Evolutionary conservation across 2,113 vertebrate species (phyloP), one percentile per base, ranked within the genome.

Genomic region (Notarius quadriscutis): DNA sequence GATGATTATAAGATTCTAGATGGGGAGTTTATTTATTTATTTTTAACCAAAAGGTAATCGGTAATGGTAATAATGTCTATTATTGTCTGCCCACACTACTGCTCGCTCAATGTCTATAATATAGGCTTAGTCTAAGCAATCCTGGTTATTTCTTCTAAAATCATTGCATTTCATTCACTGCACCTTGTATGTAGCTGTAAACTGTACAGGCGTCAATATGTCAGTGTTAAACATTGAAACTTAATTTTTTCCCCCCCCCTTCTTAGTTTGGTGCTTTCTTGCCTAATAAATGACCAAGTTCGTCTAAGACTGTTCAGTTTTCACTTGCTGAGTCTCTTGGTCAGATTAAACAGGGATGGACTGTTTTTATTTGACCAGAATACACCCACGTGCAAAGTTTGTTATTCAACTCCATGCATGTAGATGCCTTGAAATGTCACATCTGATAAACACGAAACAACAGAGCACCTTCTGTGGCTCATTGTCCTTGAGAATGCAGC

Each of bases 31-130:
- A 15, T 74, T 67, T 22, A 11, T 55, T 8, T 55, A 3, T 55
- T 79, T 57, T 71, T 41, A 41, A 41, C n/a, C 17, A 18, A 81
- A 14, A 9, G 4, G 20, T 20, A 34, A 41, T 58, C 7, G 41
- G 25, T 83, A 30, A 69, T 30, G n/a, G 20, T n/a, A 79, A 30
- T 85, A n/a, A n/a, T 86, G 55, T 34, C 30, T 55, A 75, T 74
- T 75, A 6, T 62, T 72, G 50, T 51, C 12, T 53, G 9, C n/a
- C 20, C 10, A 25, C 30, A 48, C 9, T 41, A 63, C n/a, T 22
- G 20, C 17, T 18, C 62, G 34, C 10, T 58, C 12, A 62, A 20
- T 1, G 4, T 7, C 15, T 41, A 77, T 41, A 84, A 84, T 9
- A 55, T 53, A 65, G 10, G 60, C 15, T 30, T 53, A 65, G 17